A percentile compares a stretch with the other conserved stretches of the same genome.
Conservation (phyloP, 2,888 invertebrate species). For the Tetanocera ferruginea region DNA sequence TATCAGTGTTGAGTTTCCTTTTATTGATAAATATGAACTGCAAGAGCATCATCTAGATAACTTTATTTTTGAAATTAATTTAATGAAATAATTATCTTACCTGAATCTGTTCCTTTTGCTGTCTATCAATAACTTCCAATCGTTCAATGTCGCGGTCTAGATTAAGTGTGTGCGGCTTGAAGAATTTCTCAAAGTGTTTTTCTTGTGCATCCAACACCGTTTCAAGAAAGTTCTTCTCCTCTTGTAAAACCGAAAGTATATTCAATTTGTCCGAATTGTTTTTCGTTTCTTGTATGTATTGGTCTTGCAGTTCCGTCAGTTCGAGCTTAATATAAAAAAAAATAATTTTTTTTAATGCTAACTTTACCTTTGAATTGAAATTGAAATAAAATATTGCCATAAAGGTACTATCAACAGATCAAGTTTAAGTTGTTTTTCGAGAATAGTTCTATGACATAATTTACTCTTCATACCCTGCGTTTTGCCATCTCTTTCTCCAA, state of each 20-base stretch:
- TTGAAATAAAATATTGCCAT: neutral
- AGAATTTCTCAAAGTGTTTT: slow-evolving; percentile 58
- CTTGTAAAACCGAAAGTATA: slow-evolving; percentile 72
- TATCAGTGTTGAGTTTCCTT: too few relatives aligned
- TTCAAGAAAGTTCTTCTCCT: slow-evolving; percentile 72
- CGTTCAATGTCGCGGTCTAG: slow-evolving; percentile 62
- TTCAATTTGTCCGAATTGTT: slow-evolving; percentile 73
- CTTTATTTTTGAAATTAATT: too few relatives aligned
- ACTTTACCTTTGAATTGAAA: neutral
- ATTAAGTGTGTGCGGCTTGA: slow-evolving; percentile 54
- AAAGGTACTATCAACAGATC: too few relatives aligned
- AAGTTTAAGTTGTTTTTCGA: too few relatives aligned
- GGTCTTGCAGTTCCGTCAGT: slow-evolving; percentile 61
- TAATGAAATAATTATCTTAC: slow-evolving; percentile 65
- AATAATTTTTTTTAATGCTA: neutral
- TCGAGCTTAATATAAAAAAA: slow-evolving; percentile 37
- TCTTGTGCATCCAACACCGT: slow-evolving; percentile 68
- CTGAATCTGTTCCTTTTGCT: slow-evolving; percentile 72
- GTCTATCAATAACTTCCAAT: slow-evolving; percentile 61
- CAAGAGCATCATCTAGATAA: too few relatives aligned
- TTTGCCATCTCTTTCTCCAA: slow-evolving; percentile 70
- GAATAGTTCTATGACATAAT: neutral
- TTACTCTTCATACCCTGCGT: slow-evolving; percentile 60
- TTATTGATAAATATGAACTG: too few relatives aligned
- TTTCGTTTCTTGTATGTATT: slow-evolving; percentile 70